A percentile compares a stretch with the other conserved stretches of the same genome.
These are phyloP conservation scores for Penelope pileata DNA, from an alignment of 2,113 vertebrate genomes.

Conservation along the genomic window DNA sequence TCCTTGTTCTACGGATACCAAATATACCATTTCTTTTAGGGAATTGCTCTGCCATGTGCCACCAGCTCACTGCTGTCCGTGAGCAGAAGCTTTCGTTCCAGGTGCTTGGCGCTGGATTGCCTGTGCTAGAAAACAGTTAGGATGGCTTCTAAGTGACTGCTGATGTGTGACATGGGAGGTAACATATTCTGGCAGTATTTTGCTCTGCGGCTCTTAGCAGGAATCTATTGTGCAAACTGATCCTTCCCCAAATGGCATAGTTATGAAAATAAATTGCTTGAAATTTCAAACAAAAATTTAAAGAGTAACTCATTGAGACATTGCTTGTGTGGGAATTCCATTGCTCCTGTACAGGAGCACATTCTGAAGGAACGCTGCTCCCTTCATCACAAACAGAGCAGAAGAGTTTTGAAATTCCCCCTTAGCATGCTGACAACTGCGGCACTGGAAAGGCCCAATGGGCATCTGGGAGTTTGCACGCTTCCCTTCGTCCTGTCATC, in stretches of 20 bases:
- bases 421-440: not conserved
- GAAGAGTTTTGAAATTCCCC: not conserved
- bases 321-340: not conserved
- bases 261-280: not conserved
- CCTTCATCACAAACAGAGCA: not conserved
- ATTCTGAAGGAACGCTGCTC: not conserved
- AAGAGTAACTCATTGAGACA: not conserved
- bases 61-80: not conserved
- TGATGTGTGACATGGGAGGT: not conserved
- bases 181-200: not conserved
- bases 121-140: not conserved
- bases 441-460: not conserved
- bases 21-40: not conserved
- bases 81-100: not conserved
- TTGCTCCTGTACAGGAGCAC: fast-evolving
- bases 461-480: fast-evolving
- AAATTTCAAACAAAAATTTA: not conserved
- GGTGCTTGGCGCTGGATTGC: not conserved
- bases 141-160: not conserved
- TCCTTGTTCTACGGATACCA: not conserved
- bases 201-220: not conserved
- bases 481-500: fast-evolving
- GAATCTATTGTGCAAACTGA: not conserved
- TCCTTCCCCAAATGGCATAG: not conserved
- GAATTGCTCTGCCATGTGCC: not conserved